phyloP scores from a whole-genome alignment of 2,888 invertebrate genomes.

The Idaea straminata region DNA sequence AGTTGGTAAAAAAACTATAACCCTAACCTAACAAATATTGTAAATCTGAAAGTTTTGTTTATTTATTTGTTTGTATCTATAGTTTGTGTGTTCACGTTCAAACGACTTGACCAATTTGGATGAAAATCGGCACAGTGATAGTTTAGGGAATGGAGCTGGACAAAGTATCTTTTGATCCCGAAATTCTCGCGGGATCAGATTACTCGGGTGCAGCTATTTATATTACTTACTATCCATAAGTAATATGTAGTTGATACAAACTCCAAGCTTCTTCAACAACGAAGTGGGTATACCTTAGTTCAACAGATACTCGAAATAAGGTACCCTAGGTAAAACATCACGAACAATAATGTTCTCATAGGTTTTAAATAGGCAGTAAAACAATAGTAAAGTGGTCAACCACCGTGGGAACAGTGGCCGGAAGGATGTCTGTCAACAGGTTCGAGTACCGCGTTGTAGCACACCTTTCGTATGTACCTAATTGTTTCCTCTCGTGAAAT shows the following conservation, averaged over 20 bases:
- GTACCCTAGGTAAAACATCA: not conserved
- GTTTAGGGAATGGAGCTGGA: too few relatives aligned
- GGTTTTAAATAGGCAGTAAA: constrained; percentile 9
- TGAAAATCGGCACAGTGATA: too few relatives aligned
- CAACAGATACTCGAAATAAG: not conserved
- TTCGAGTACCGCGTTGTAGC: constrained; percentile 35
- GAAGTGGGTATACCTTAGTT: not conserved
- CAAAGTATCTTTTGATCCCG: too few relatives aligned
- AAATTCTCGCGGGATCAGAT: too few relatives aligned
- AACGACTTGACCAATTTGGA: too few relatives aligned
- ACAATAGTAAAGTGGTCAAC: constrained; percentile 25
- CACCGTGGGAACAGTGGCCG: constrained; percentile 48
- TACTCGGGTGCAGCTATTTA: too few relatives aligned
- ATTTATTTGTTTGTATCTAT: too few relatives aligned
- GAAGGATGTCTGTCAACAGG: constrained; percentile 60
- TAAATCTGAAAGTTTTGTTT: too few relatives aligned
- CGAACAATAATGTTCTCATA: constrained; percentile 5
- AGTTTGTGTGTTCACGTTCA: too few relatives aligned
- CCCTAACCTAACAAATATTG: too few relatives aligned
- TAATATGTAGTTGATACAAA: not conserved
- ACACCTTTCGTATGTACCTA: constrained; percentile 46
- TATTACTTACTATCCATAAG: too few relatives aligned
- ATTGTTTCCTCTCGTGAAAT: constrained; percentile 49
- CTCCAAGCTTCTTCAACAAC: not conserved
- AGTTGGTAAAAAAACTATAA: too few relatives aligned